Evolutionary conservation across 1,140 invertebrate genomes (phyloP).

Genomic region (Conus betulinus): DNA sequence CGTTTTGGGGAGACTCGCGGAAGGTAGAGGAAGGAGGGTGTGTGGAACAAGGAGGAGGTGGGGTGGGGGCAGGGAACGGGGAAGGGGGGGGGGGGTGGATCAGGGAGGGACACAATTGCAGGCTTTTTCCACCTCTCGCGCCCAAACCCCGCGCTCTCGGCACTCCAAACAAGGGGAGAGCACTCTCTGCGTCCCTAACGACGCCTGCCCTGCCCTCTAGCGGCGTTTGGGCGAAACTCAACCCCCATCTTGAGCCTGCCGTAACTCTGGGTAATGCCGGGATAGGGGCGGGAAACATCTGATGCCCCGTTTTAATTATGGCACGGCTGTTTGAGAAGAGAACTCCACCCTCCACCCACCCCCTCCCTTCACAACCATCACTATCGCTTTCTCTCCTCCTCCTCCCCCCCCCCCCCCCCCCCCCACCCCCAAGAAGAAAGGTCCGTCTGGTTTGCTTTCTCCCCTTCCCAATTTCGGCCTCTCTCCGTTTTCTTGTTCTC

Average conservation of each 20-base stretch:
- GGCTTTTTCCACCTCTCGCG: not conserved
- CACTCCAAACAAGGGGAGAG: slow-evolving; percentile 13
- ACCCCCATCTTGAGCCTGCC: not conserved
- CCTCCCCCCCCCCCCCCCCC: too few species aligned
- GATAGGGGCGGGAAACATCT: slow-evolving; percentile 17
- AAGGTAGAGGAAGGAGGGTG: too few species aligned
- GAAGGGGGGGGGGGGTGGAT: too few species aligned
- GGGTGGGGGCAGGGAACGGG: too few species aligned
- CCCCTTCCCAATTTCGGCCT: too few species aligned
- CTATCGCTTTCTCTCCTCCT: too few species aligned
- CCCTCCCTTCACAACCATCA: not conserved
- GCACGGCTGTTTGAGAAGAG: not conserved
- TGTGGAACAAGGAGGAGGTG: too few species aligned
- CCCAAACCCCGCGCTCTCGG: not conserved
- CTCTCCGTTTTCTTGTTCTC: too few species aligned
- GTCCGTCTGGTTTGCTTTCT: too few species aligned
- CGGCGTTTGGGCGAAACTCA: slow-evolving; percentile 5
- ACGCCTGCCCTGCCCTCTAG: slow-evolving; percentile 17
- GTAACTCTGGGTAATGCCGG: slow-evolving; percentile 9
- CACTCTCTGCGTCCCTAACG: slow-evolving; percentile 10
- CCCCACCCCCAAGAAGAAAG: too few species aligned
- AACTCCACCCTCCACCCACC: not conserved
- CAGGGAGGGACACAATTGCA: not conserved
- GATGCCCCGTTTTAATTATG: slow-evolving; percentile 24
- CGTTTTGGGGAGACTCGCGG: too few species aligned